A percentile compares a stretch with the other conserved stretches of the same genome.
phyloP scores from a whole-genome alignment of 1,140 invertebrate species.

The Neodiprion virginianus region DNA sequence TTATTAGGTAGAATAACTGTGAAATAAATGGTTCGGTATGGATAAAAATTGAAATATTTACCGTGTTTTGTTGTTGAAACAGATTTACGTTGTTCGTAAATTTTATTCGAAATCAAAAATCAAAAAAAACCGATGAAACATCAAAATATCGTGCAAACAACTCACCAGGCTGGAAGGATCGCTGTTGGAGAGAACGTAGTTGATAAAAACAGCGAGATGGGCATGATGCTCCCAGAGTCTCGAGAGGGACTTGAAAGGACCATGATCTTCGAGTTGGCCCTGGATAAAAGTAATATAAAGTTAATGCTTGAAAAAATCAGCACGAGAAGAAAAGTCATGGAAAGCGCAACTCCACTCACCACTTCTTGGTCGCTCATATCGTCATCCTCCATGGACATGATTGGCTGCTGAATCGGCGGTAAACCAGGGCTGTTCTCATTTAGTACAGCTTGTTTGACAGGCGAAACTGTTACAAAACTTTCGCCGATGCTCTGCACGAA shows the following conservation, averaged over 20 bases:
- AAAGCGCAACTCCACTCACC: conserved; percentile 58
- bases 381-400: conserved; percentile 95
- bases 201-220: conserved; percentile 88
- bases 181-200: conserved; percentile 85
- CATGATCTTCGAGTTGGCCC: conserved; percentile 77
- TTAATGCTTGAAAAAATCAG: conserved; percentile 15
- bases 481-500: conserved; percentile 42
- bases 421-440: conserved; percentile 50
- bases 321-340: conserved; percentile 21
- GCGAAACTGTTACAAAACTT: conserved; percentile 43
- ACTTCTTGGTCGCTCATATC: conserved; percentile 86
- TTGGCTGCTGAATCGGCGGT: conserved; percentile 70
- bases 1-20: conserved; percentile 89
- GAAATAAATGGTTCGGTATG: conserved; percentile 45
- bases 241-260: conserved; percentile 79
- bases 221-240: conserved; percentile 77
- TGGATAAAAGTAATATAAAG: conserved; percentile 45
- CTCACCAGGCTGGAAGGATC: conserved; percentile 81
- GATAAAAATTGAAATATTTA: conserved; percentile 21
- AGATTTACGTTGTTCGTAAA: conserved; percentile 9
- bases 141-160: conserved; percentile 21
- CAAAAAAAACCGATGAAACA: conserved; percentile 16
- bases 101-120: conserved; percentile 13
- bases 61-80: not conserved
- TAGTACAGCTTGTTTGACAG: conserved; percentile 34